These are phyloP conservation scores for Cepphus grylle DNA, from an alignment of 2,113 vertebrate genomes.

Conservation along the genomic window DNA sequence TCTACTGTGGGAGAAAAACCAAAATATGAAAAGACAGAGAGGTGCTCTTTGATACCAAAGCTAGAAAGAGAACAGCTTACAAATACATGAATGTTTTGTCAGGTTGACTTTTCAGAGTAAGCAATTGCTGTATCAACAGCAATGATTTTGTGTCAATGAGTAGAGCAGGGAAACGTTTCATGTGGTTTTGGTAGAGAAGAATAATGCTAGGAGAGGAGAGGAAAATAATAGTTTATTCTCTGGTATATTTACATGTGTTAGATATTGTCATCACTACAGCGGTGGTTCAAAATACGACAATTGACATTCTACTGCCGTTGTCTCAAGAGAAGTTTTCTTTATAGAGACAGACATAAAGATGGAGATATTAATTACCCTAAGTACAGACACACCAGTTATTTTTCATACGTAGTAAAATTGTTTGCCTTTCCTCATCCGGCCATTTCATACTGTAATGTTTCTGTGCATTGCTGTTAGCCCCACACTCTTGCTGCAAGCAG, in stretches of 20 bases:
- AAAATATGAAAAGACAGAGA: not conserved
- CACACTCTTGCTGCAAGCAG: not conserved
- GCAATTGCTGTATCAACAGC: not conserved
- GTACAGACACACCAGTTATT: not conserved
- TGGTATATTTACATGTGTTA: not conserved
- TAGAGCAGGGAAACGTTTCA: not conserved
- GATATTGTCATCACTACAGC: not conserved
- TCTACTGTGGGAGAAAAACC: accelerated
- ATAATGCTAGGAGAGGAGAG: not conserved
- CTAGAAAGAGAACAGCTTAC: not conserved
- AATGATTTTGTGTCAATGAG: not conserved
- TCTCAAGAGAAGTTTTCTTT: not conserved
- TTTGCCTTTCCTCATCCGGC: not conserved
- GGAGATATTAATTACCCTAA: not conserved
- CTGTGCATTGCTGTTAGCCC: not conserved
- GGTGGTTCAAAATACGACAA: not conserved
- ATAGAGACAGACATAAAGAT: not conserved
- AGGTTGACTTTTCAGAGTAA: not conserved
- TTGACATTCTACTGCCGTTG: not conserved
- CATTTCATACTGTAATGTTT: not conserved
- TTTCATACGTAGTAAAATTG: accelerated
- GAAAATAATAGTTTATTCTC: not conserved
- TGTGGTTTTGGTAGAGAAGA: not conserved
- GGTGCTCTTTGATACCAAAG: not conserved
- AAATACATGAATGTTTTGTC: not conserved